A percentile compares a stretch with the other conserved stretches of the same genome.
These are phyloP conservation scores for Thymelicus lineola DNA, from an alignment of 2,888 invertebrate species.

Conservation along the genomic window DNA sequence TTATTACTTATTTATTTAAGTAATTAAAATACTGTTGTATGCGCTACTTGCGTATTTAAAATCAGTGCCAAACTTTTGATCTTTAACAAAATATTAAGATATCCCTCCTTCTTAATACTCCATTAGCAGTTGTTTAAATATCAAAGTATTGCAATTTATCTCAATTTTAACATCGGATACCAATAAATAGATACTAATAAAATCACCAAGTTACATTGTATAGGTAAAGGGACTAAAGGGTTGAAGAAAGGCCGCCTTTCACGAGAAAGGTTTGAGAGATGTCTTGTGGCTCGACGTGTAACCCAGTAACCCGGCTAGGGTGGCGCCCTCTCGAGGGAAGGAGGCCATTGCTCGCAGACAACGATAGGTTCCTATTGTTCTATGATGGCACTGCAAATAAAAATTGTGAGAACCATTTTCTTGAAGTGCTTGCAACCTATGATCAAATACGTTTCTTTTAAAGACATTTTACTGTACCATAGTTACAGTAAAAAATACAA, in stretches of 20 bases:
- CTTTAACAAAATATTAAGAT: too few relatives aligned
- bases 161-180: too few relatives aligned
- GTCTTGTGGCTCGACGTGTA: constrained; percentile 22
- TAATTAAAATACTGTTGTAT: too few relatives aligned
- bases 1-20: too few relatives aligned
- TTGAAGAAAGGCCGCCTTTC: constrained; percentile 13
- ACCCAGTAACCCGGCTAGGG: constrained; percentile 36
- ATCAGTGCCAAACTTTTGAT: too few relatives aligned
- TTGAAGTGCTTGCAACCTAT: constrained; percentile 17
- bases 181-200: too few relatives aligned
- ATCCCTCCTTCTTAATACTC: too few relatives aligned
- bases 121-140: too few relatives aligned
- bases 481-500: too few relatives aligned
- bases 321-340: constrained; percentile 33
- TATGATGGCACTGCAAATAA: constrained; percentile 35
- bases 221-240: not conserved
- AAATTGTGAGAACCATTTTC: constrained; percentile 30
- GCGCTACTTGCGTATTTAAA: too few relatives aligned
- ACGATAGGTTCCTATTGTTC: constrained; percentile 35
- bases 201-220: too few relatives aligned
- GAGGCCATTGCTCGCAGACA: constrained; percentile 36
- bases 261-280: constrained; percentile 19
- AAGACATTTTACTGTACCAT: not conserved
- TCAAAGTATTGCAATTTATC: too few relatives aligned
- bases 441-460: not conserved